phyloP scores from a whole-genome alignment of 2,888 invertebrate species.

The Neocrepidodera transversa region DNA sequence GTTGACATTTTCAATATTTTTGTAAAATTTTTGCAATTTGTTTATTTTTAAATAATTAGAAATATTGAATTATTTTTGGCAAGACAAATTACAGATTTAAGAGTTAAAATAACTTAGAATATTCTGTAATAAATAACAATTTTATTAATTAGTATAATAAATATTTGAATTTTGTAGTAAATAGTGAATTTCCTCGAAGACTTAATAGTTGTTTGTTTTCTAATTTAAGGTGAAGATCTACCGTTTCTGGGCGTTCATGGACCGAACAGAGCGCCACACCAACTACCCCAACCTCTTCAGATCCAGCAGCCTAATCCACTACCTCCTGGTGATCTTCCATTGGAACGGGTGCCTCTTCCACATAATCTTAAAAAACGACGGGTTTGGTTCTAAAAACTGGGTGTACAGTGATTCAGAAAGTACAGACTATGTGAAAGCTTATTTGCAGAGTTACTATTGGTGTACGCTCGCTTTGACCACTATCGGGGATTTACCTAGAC shows the following conservation, averaged over 20 bases:
- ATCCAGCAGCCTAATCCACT: slow-evolving; percentile 91
- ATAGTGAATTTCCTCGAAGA: no score
- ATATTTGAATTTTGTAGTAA: no score
- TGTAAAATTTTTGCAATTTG: no score
- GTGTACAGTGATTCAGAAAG: slow-evolving; percentile 85
- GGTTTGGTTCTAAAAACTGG: slow-evolving; percentile 93
- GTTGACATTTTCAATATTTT: no score
- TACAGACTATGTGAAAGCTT: slow-evolving; percentile 90
- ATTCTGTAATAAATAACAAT: not conserved
- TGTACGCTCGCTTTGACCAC: slow-evolving; percentile 95
- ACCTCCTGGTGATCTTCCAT: slow-evolving; percentile 97
- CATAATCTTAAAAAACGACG: slow-evolving; percentile 94
- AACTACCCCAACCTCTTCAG: slow-evolving; percentile 98
- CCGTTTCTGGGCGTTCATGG: slow-evolving; percentile 98
- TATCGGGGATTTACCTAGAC: slow-evolving; percentile 90
- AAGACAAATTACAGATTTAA: no score
- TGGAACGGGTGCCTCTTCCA: slow-evolving; percentile 99
- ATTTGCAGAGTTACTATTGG: slow-evolving; percentile 98
- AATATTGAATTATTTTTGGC: no score
- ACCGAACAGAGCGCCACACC: slow-evolving; percentile 96
- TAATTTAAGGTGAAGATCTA: slow-evolving; percentile 64
- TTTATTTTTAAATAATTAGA: no score
- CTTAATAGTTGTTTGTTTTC: no score
- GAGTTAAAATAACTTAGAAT: no score
- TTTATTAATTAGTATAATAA: not conserved